These are phyloP conservation scores for Meda fulgida DNA, from an alignment of 2,797 vertebrate genomes.

Conservation along the genomic window DNA sequence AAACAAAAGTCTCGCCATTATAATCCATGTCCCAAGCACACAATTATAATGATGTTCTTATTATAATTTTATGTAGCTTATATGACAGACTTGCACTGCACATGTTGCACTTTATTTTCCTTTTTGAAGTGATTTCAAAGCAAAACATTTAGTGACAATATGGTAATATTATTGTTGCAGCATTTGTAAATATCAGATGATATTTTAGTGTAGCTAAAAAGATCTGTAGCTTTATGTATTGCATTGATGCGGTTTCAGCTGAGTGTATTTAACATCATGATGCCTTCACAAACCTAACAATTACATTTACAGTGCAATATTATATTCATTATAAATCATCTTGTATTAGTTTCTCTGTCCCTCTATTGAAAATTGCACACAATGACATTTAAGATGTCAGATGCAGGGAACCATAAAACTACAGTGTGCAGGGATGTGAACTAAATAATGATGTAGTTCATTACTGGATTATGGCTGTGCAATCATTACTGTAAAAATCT, in stretches of 20 bases:
- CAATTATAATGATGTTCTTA: no score
- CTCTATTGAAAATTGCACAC: not conserved
- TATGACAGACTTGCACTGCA: no score
- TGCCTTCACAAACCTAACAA: not conserved
- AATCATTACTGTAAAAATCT: slow-evolving; percentile 9
- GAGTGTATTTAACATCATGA: not conserved
- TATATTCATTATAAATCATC: not conserved
- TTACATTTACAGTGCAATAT: not conserved
- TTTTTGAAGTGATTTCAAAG: no score
- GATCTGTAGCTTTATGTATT: not conserved
- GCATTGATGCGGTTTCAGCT: not conserved
- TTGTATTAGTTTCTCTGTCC: not conserved
- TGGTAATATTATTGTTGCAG: not conserved
- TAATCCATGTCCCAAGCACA: no score
- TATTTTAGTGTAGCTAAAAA: not conserved
- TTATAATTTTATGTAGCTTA: no score
- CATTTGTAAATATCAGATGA: not conserved
- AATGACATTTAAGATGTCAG: not conserved
- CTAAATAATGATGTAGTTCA: not conserved
- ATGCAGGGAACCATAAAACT: not conserved
- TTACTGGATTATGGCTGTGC: not conserved
- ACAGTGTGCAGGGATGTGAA: not conserved
- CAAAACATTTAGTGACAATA: not conserved
- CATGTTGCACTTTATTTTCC: no score
- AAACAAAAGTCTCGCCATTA: no score